A percentile compares a stretch with the other conserved stretches of the same genome.
Evolutionary conservation across 2,797 vertebrate species (phyloP).

Genomic region (Scolopax rusticola): DNA sequence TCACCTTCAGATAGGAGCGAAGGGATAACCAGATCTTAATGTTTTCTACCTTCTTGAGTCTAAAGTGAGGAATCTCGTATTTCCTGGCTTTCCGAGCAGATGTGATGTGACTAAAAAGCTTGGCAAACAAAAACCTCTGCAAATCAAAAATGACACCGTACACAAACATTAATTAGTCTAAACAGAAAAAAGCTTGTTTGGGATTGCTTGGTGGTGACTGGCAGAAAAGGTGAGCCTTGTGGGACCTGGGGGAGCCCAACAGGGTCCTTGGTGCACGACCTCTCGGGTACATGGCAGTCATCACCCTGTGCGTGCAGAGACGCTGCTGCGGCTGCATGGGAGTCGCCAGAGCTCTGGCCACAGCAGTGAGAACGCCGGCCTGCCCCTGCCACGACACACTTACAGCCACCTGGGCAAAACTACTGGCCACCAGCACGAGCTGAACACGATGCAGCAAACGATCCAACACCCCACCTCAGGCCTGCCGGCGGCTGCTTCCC

Average conservation of each 20-base stretch:
- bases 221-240: background rate
- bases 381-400: accelerated
- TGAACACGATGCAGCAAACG: accelerated
- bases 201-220: background rate
- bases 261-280: accelerated
- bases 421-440: accelerated
- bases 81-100: conserved; percentile 98
- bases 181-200: background rate
- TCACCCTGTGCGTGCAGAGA: accelerated
- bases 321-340: background rate
- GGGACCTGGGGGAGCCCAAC: background rate
- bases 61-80: conserved; percentile 96
- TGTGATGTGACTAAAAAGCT: conserved; percentile 96
- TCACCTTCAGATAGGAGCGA: conserved; percentile 95
- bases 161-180: background rate
- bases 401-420: background rate
- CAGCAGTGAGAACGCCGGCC: too few species aligned
- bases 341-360: background rate
- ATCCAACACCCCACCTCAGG: accelerated
- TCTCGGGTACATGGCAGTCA: accelerated
- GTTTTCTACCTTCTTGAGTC: conserved; percentile 98
- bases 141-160: background rate
- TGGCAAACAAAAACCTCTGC: conserved; percentile 96
- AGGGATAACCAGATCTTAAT: conserved; percentile 99
- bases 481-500: background rate